phyloP scores from a whole-genome alignment of 1,140 invertebrate genomes.

The Tetramorium simillimum region DNA sequence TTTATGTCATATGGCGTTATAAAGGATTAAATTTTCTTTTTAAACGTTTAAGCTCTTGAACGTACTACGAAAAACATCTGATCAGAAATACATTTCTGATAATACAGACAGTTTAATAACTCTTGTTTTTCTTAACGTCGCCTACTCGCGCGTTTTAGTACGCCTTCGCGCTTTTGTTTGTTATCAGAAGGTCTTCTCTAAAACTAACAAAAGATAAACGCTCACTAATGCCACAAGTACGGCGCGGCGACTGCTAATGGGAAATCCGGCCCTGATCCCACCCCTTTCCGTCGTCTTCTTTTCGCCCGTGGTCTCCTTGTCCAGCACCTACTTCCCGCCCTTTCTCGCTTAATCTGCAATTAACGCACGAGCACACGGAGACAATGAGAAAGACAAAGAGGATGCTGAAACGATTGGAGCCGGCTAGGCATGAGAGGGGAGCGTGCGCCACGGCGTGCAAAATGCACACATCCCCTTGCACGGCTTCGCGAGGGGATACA shows the following conservation, averaged over 20 bases:
- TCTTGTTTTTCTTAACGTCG: background rate
- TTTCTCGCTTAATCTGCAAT: constrained; percentile 2
- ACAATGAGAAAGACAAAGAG: constrained; percentile 53
- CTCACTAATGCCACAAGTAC: background rate
- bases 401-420: constrained; percentile 29
- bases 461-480: constrained; percentile 25
- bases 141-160: background rate
- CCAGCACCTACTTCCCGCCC: background rate
- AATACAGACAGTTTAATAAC: background rate
- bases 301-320: constrained; percentile 18
- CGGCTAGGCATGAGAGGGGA: constrained; percentile 11
- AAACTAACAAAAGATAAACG: background rate
- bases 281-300: constrained; percentile 30
- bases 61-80: background rate
- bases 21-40: background rate
- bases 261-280: constrained; percentile 23
- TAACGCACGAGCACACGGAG: constrained; percentile 49
- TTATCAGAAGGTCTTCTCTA: background rate
- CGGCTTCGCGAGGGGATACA: constrained; percentile 14
- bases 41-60: background rate
- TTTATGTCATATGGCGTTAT: background rate
- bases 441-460: constrained; percentile 12
- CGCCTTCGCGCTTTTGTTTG: background rate
- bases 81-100: background rate
- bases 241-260: background rate